Percentiles rank a stretch among this genome's conserved stretches.
These are phyloP conservation scores for Tenrec ecaudatus DNA, from an alignment of 2,113 vertebrate species.

Conservation along the genomic window DNA sequence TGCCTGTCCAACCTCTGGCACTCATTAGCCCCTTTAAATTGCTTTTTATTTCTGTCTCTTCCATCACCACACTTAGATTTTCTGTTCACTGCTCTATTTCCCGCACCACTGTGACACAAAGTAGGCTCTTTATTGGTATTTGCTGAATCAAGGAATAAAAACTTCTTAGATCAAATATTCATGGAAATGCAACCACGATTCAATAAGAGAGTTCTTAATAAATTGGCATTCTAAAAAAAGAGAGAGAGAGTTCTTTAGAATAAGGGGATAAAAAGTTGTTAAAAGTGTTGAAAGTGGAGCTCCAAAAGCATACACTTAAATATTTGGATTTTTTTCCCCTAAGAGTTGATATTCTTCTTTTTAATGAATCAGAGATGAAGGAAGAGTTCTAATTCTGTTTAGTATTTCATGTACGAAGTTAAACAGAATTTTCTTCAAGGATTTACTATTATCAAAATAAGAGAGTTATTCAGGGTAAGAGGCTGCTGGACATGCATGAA, in stretches of 20 bases:
- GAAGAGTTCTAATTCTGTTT: neutral
- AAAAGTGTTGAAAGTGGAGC: neutral
- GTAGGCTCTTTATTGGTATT: constrained; percentile 9
- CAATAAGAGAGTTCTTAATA: constrained; percentile 16
- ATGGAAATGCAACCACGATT: neutral
- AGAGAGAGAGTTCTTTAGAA: constrained; percentile 24
- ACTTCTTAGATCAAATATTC: constrained; percentile 23
- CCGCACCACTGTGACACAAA: neutral
- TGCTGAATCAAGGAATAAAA: constrained; percentile 36
- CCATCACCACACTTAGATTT: neutral
- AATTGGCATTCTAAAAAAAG: no score
- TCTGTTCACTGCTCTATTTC: no score
- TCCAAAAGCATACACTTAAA: neutral
- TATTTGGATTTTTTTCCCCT: neutral
- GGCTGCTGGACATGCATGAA: neutral
- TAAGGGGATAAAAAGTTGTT: neutral
- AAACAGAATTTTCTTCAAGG: constrained; percentile 9
- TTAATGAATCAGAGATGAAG: neutral
- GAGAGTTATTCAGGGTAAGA: neutral
- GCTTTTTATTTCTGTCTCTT: neutral
- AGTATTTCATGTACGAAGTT: neutral
- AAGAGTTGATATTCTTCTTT: neutral
- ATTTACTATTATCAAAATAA: neutral
- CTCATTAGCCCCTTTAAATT: neutral
- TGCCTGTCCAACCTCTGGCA: neutral